phyloP scores from a whole-genome alignment of 2,888 invertebrate species.

The Synergus itoensis region DNA sequence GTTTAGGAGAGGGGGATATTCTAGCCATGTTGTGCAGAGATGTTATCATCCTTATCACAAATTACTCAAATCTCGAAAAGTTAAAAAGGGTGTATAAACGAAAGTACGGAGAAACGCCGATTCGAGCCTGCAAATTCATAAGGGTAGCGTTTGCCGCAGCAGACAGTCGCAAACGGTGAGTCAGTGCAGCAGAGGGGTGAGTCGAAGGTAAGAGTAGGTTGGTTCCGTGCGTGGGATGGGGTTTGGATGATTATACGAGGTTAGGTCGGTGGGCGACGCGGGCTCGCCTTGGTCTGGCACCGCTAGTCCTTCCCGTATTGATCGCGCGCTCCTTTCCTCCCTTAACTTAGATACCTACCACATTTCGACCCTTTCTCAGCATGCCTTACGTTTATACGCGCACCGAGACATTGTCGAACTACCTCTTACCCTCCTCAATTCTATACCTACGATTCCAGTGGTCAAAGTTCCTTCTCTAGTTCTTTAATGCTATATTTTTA shows the following conservation, averaged over 20 bases:
- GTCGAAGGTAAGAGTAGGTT: constrained; percentile 66
- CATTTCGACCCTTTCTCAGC: constrained; percentile 66
- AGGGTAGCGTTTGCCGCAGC: constrained; percentile 41
- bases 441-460: neutral
- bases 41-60: neutral
- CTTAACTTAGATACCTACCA: constrained; percentile 67
- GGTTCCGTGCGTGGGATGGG: constrained; percentile 61
- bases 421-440: constrained; percentile 21
- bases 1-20: neutral
- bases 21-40: neutral
- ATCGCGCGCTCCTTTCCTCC: constrained; percentile 75
- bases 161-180: constrained; percentile 59
- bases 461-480: neutral
- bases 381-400: constrained; percentile 38
- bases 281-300: constrained; percentile 76
- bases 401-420: constrained; percentile 21
- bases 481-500: neutral
- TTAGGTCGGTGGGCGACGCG: constrained; percentile 71
- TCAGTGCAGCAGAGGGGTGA: constrained; percentile 65
- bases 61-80: neutral
- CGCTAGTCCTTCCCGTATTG: constrained; percentile 77
- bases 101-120: constrained; percentile 20
- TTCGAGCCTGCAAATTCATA: constrained; percentile 40
- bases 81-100: neutral
- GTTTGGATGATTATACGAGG: constrained; percentile 70